Evolutionary conservation across 2,797 vertebrate genomes (phyloP).

Genomic region (Pogonophryne albipinna): DNA sequence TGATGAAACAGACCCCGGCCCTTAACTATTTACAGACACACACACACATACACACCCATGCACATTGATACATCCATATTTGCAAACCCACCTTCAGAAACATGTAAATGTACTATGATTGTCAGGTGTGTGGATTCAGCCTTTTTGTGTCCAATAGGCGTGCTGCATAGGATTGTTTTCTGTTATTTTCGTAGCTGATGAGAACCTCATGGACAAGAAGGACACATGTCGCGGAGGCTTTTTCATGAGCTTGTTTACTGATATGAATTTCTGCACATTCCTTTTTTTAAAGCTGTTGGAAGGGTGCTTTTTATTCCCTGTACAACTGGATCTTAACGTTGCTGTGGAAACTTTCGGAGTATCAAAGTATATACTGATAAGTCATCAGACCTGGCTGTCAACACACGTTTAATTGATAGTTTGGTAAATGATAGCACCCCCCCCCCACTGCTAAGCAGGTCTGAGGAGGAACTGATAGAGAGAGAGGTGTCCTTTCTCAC

Average conservation of each 20-base stretch:
- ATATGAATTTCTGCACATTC: constrained; percentile 37
- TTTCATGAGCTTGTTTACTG: not conserved
- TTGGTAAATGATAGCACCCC: constrained; percentile 50
- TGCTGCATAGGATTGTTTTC: constrained; percentile 4
- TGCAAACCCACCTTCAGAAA: constrained; percentile 20
- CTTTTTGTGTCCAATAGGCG: constrained; percentile 23
- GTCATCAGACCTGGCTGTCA: constrained; percentile 27
- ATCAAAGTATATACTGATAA: constrained; percentile 16
- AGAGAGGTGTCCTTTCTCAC: constrained; percentile 3
- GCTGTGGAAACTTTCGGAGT: constrained; percentile 26
- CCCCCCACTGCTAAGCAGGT: constrained; percentile 33
- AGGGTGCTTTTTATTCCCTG: constrained; percentile 20
- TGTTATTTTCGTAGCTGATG: not conserved
- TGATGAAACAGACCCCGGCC: constrained; percentile 62
- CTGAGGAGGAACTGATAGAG: not conserved
- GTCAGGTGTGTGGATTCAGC: constrained; percentile 29
- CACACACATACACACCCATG: constrained; percentile 38
- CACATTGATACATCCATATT: too few species aligned
- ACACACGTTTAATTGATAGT: constrained; percentile 46
- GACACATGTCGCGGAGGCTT: constrained; percentile 16
- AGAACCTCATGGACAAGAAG: constrained; percentile 25
- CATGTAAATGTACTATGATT: constrained; percentile 1
- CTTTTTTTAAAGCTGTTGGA: constrained; percentile 24
- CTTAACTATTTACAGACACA: constrained; percentile 60
- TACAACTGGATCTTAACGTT: constrained; percentile 11